Evolutionary conservation across 2,888 invertebrate genomes (phyloP), one percentile per base, ranked within the genome.

Genomic region (Diogma glabrata): DNA sequence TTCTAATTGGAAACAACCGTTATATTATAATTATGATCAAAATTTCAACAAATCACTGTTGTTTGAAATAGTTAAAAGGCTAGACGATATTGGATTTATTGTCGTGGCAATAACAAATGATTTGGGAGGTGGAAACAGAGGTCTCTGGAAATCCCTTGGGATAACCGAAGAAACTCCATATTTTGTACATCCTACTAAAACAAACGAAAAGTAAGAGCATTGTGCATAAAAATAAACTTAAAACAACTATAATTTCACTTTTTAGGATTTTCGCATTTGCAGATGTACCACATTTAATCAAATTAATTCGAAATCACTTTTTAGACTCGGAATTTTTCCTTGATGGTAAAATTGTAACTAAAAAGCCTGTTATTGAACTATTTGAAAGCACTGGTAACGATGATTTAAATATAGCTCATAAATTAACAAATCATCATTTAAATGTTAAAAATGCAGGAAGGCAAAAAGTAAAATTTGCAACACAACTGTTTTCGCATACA

Each of bases 401-500:
- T 38, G 38, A 38, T 4, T 19, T 48, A 2, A 45, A 26, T 30
- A 45, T 48, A 10, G 38, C 51, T 7, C 49, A 49, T 46, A 51
- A 53, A 38, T 38, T 38, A 38, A 38, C 14, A 38, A 5, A 14
- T 5, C 16, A 14, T 5, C 38, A 38, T 19, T 40, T 51, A 9
- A 50, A 50, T 24, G 52, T 51, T 6, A 36, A 12, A 22, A 46
- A 45, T 14, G 52, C 52, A 30, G 40, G 28, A 12, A 38, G 51
- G 4, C 52, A 52, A 22, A 53, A 51, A 23, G 53, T 54, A 2
- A 54, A 54, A 26, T 53, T 50, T 40, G 55, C 58, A 5, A 54
- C 58, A 6, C 58, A 60, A 55, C 24, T 59, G 24, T 59, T 60
- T 57, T 57, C 59, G 5, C 55, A 59, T 36, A 58, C 58, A 8